Conservation (phyloP, 2,113 vertebrate genomes). For the Romanogobio albipinnatus region DNA sequence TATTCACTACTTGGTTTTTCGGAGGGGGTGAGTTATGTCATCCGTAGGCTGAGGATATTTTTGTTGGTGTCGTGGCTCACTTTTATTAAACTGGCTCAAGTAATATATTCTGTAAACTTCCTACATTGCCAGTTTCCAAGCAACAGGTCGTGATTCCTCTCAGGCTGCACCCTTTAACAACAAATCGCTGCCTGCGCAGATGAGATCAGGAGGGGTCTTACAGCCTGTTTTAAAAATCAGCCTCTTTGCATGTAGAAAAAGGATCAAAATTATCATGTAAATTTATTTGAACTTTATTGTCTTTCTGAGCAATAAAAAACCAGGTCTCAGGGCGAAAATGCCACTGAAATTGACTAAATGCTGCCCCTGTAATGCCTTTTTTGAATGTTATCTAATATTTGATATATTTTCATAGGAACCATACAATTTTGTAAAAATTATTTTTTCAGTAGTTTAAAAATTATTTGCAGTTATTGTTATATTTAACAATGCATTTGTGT, state of each 20-base stretch:
- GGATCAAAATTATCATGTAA: neutral
- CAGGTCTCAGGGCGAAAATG: neutral
- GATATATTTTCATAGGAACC: neutral
- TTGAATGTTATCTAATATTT: neutral
- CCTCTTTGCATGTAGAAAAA: neutral
- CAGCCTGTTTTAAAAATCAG: neutral
- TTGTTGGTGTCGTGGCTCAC: slow-evolving; percentile 2
- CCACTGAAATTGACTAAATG: neutral
- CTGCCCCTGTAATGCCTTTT: neutral
- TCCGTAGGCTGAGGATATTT: slow-evolving; percentile 36
- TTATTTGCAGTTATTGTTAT: neutral
- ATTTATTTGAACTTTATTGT: neutral
- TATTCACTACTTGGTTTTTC: neutral
- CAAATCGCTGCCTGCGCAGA: neutral
- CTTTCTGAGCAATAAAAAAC: neutral
- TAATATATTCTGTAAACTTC: slow-evolving; percentile 33
- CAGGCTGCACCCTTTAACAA: slow-evolving; percentile 9
- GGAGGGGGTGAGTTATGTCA: slow-evolving; percentile 2
- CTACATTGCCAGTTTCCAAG: slow-evolving; percentile 30
- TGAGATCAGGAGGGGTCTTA: neutral
- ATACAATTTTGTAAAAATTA: neutral
- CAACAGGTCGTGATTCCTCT: slow-evolving; percentile 9
- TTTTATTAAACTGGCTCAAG: slow-evolving; percentile 19
- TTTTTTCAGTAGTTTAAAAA: neutral
- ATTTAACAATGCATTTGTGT: neutral